These are phyloP conservation scores for Nephrotoma flavescens DNA, from an alignment of 2,888 invertebrate species.

Conservation along the genomic window DNA sequence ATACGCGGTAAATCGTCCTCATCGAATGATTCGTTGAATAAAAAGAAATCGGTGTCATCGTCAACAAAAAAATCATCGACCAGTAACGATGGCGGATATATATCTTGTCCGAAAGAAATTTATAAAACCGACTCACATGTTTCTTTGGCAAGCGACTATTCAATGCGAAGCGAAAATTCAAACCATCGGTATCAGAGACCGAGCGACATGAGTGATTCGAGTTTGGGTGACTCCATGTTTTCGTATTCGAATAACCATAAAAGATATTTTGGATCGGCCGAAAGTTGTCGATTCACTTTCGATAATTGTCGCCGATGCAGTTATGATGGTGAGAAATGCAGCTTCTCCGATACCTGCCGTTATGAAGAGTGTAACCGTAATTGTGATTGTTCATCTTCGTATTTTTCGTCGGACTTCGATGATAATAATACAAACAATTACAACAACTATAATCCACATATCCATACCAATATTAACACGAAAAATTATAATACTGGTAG, in stretches of 20 bases:
- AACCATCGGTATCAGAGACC: conserved; percentile 10
- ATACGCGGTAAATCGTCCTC: conserved; percentile 27
- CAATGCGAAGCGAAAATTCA: conserved; percentile 27
- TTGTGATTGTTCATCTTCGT: conserved; percentile 32
- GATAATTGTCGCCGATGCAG: conserved; percentile 29
- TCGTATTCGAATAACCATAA: conserved; percentile 22
- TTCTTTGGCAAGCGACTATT: conserved; percentile 30
- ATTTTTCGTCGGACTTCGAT: conserved; percentile 32
- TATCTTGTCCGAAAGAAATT: conserved; percentile 24
- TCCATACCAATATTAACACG: conserved; percentile 18
- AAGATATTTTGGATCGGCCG: conserved; percentile 30
- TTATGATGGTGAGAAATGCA: conserved; percentile 28
- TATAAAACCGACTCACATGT: conserved; percentile 31
- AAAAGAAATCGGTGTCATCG: conserved; percentile 18
- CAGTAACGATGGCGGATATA: conserved; percentile 14
- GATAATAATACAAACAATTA: conserved; percentile 22
- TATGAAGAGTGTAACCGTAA: conserved; percentile 26
- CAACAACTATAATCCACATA: not conserved
- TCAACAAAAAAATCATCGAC: not conserved
- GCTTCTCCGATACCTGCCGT: conserved; percentile 30
- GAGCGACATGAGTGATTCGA: conserved; percentile 25
- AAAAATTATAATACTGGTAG: conserved; percentile 1
- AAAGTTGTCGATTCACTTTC: conserved; percentile 29
- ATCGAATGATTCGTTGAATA: conserved; percentile 30
- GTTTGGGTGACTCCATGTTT: conserved; percentile 24